Evolutionary conservation across 2,888 invertebrate genomes (phyloP).

Genomic region (Unio delphinus): DNA sequence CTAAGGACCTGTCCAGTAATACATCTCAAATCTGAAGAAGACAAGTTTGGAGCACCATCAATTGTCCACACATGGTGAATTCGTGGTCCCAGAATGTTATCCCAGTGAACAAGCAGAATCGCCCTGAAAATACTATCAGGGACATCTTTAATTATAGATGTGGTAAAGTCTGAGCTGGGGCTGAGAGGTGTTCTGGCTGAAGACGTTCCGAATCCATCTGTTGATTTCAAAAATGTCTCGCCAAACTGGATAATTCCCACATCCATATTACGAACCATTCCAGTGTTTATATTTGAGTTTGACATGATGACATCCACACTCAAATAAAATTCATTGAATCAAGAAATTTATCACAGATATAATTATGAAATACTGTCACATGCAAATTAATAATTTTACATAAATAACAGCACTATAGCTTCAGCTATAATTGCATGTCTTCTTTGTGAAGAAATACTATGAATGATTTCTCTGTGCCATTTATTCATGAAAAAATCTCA

Average conservation of each 20-base stretch:
- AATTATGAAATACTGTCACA: no score
- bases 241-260: slow-evolving; percentile 2
- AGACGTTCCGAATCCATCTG: background rate
- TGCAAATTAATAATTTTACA: no score
- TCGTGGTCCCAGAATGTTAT: slow-evolving; percentile 68
- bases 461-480: no score
- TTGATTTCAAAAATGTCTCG: background rate
- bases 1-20: slow-evolving; percentile 64
- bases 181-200: slow-evolving; percentile 45
- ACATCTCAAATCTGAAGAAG: slow-evolving; percentile 49
- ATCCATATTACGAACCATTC: no score
- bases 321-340: no score
- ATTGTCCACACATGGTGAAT: slow-evolving; percentile 64
- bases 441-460: no score
- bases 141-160: slow-evolving; percentile 41
- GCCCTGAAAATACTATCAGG: slow-evolving; percentile 42
- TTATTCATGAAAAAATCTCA: no score
- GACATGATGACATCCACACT: no score
- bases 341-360: no score
- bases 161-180: slow-evolving; percentile 58
- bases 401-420: no score
- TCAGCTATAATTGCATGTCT: no score
- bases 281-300: no score
- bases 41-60: slow-evolving; percentile 25
- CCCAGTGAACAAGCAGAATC: slow-evolving; percentile 64